These are phyloP conservation scores for Cynopterus sphinx DNA, from an alignment of 2,797 vertebrate species.

Conservation along the genomic window DNA sequence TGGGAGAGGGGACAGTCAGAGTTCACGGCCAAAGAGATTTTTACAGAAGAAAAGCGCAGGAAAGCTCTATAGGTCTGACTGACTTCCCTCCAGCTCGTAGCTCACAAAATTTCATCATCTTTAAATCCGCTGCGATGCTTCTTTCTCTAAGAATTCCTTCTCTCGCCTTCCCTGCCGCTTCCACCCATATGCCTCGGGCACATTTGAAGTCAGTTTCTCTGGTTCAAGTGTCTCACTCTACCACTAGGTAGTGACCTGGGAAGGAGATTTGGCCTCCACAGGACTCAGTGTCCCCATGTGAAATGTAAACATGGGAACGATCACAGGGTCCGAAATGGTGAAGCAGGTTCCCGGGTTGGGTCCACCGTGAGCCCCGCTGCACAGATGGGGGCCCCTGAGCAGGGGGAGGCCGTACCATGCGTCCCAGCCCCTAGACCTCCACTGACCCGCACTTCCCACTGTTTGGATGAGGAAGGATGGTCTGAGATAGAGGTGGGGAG, in stretches of 20 bases:
- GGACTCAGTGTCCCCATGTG: background rate
- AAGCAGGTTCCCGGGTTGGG: background rate
- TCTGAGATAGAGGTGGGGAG: background rate
- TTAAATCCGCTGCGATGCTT: fast-evolving
- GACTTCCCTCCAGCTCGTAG: background rate
- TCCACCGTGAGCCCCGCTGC: background rate
- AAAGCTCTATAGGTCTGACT: fast-evolving
- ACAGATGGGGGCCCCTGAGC: background rate
- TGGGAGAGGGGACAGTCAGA: fast-evolving
- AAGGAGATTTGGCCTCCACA: fast-evolving
- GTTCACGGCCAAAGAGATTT: fast-evolving
- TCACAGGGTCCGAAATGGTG: background rate
- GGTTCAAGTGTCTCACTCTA: background rate
- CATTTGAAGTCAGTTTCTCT: background rate
- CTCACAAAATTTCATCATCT: background rate
- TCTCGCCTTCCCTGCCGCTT: background rate
- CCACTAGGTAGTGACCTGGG: background rate
- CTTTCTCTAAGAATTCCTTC: background rate
- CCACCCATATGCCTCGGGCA: fast-evolving
- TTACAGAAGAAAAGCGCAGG: background rate
- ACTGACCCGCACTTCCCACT: background rate
- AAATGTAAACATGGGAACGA: fast-evolving
- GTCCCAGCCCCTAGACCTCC: background rate
- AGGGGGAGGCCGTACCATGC: fast-evolving
- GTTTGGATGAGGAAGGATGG: background rate